Conservation (phyloP, 1,140 invertebrate species). For the Sarcophaga peregrina region DNA sequence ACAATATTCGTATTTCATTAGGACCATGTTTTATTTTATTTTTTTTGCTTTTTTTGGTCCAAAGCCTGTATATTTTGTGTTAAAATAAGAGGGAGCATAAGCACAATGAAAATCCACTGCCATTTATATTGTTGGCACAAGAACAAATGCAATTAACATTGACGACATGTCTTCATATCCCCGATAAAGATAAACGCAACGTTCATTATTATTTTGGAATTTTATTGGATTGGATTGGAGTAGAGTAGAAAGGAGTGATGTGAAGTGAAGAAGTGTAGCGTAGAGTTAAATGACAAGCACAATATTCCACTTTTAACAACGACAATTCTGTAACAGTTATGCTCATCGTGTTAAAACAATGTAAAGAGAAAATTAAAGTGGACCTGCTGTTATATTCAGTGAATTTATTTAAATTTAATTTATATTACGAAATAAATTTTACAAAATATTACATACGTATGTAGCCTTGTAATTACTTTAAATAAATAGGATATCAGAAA, state of each 20-base stretch:
- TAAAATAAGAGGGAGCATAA: not conserved
- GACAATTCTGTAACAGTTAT: not conserved
- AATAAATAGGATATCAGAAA: too few species aligned
- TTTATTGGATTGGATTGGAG: not conserved
- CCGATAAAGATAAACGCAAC: not conserved
- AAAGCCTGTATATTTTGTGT: not conserved
- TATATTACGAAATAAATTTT: too few species aligned
- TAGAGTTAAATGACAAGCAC: not conserved
- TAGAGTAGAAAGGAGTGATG: too few species aligned
- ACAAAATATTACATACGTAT: not conserved
- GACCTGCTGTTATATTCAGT: too few species aligned
- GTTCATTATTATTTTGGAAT: not conserved
- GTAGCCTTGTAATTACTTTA: not conserved
- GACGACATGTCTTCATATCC: constrained; percentile 8
- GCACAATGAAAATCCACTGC: not conserved
- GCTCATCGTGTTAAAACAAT: not conserved
- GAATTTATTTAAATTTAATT: too few species aligned
- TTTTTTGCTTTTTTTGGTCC: not conserved
- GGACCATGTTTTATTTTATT: too few species aligned
- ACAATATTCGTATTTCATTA: too few species aligned
- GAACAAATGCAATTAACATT: constrained; percentile 11
- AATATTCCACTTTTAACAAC: not conserved
- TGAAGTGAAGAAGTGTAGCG: too few species aligned
- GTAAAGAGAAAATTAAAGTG: not conserved
- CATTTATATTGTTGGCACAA: constrained; percentile 21